Base-by-base conservation (phyloP, 2,888 invertebrate species). In the Leptura quadrifasciata region DNA sequence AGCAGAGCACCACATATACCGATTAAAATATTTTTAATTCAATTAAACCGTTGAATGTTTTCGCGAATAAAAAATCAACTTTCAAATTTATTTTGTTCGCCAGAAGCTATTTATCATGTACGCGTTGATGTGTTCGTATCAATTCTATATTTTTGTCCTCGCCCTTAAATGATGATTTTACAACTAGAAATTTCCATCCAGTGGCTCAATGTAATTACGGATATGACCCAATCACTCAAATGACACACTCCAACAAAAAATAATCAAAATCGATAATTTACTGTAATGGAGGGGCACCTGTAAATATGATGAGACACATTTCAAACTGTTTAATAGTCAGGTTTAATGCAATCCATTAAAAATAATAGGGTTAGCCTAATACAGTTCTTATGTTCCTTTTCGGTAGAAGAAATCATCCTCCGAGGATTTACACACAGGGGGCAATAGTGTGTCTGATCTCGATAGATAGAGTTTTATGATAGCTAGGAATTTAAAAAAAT, bases 141-240 rank as follows among this genome's bases (percentile, higher is more conserved):
- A 63, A 39, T 63, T 63, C 39, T 10, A 63, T 63, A 63, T 63
- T 63, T 27, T 60, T 47, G 47, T 63, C 63, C 63, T 12, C 63
- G 20, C 39, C 35, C 63, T 63, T 31, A 63, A 63, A 63, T 63
- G 63, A 63, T 39, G 63, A 63, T 39, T 63, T 63, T 63, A 63
- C 63, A 63, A 63, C 35, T 63, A 63, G 63, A 63, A 63, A 35
- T 35, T 39, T 39, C 63, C 63, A 63, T 31, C 20, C 47, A n/a
- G 60, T 27, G 60, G 60, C 60, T 27, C n/a, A 60, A 60, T 31
- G 60, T 60, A 60, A 60, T 60, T 60, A 60, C n/a, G 60, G 60
- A 60, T 63, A 63, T 63, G 63, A 63, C 20, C 63, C 63, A 63
- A 63, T 63, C 39, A 35, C 63, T 31, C 63, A 47, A 63, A 63